Percentiles rank a stretch among this genome's conserved stretches.
phyloP scores from a whole-genome alignment of 2,113 vertebrate genomes.

The Cyprinodon variegatus region DNA sequence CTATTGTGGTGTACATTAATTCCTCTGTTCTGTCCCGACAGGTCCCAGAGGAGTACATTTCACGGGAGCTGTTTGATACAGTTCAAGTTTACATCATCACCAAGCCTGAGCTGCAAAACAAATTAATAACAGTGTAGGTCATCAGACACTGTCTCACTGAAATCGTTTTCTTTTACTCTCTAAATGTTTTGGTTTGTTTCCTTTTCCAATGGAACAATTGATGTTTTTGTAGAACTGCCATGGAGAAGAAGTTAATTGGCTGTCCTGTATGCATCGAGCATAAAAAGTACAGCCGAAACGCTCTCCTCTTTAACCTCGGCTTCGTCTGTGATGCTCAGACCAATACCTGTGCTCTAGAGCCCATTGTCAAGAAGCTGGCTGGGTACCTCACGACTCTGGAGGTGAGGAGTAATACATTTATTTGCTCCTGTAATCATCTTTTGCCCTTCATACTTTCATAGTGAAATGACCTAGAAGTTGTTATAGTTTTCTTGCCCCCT shows the following conservation, averaged over 20 bases:
- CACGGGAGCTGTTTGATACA: constrained; percentile 96
- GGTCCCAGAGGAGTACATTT: constrained; percentile 99
- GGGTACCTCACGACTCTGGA: constrained; percentile 96
- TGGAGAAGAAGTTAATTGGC: constrained; percentile 98
- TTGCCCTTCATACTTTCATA: not conserved
- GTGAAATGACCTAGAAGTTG: not conserved
- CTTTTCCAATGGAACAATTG: not conserved
- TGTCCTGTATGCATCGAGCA: constrained; percentile 98
- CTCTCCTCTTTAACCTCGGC: constrained; percentile 95
- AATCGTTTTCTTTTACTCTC: not conserved
- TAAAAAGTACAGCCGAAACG: constrained; percentile 97
- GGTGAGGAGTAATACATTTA: constrained; percentile 72
- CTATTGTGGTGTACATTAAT: not conserved
- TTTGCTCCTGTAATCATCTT: not conserved
- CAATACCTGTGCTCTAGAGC: constrained; percentile 95
- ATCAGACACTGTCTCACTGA: not conserved
- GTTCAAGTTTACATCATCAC: constrained; percentile 99
- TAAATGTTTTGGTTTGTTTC: not conserved
- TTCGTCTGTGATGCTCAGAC: constrained; percentile 92
- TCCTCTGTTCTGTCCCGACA: constrained; percentile 58
- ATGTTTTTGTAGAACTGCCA: constrained; percentile 85
- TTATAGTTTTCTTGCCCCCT: not conserved
- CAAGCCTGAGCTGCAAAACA: constrained; percentile 98
- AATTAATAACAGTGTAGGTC: constrained; percentile 97
- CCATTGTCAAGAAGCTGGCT: constrained; percentile 96